Conservation (phyloP, 2,797 vertebrate genomes). For the Limosa lapponica region DNA sequence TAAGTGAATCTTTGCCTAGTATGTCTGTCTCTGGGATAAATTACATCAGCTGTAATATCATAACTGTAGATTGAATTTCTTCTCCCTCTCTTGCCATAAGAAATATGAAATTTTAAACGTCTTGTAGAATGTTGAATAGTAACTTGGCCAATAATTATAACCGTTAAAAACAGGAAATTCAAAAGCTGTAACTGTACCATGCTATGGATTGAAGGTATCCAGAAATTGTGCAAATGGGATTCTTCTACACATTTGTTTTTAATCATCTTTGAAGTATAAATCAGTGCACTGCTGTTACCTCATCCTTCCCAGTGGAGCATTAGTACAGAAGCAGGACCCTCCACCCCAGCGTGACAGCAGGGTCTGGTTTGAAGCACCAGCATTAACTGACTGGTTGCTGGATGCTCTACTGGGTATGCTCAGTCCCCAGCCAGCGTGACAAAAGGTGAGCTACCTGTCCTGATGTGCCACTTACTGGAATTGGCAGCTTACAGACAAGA, state of each 20-base stretch:
- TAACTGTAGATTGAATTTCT: slow-evolving; percentile 17
- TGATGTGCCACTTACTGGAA: neutral
- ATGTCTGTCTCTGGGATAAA: slow-evolving; percentile 1
- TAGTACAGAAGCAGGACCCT: neutral
- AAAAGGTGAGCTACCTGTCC: neutral
- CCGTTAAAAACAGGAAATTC: neutral
- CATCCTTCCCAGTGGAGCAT: neutral
- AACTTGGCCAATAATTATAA: neutral
- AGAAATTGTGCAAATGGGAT: neutral
- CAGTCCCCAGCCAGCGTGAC: neutral
- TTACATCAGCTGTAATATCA: neutral
- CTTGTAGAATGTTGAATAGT: neutral
- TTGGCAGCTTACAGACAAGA: neutral
- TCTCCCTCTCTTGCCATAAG: neutral
- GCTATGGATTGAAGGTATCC: neutral
- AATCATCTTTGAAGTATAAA: neutral
- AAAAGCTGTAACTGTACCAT: neutral
- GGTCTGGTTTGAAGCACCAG: neutral
- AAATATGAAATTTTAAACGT: neutral
- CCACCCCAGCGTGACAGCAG: neutral
- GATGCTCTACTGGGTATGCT: neutral
- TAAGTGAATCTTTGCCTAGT: neutral
- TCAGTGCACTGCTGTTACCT: neutral
- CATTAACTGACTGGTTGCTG: neutral
- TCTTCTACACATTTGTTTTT: neutral